Base-by-base conservation (phyloP, 2,113 vertebrate genomes). In the Illadopsis cleaveri region DNA sequence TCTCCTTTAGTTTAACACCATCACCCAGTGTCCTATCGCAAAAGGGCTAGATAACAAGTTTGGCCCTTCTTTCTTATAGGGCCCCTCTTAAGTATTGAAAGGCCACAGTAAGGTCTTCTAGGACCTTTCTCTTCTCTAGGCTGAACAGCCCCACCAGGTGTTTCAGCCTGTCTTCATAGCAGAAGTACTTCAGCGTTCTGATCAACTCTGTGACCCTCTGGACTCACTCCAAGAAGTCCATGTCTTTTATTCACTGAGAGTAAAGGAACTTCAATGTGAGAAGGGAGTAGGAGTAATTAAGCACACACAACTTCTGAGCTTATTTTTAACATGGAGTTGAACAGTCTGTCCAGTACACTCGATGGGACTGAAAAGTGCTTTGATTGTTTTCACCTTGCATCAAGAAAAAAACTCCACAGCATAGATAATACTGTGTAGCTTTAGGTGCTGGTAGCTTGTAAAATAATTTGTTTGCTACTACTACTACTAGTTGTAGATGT, bases 11-110 rank as follows among this genome's bases (percentile, higher is more conserved):
- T 51, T 82, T 19, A 76, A 76, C 68, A 47, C 9, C 30, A 23
- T n/a, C 47, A 54, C n/a, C 47, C 38, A 0, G 0, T 47, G 40
- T 76, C 40, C 21, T 69, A 1, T 40, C 0, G 0, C 70, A 54
- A 61, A 48, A 69, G 35, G 24, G 12, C 5, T 8, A 38, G 47
- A 21, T 69, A 35, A 35, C 35, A 54, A 15, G 40, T 82, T 82
- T 76, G n/a, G 21, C 30, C 17, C 17, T 19, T 69, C 20, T 47
- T 47, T 53, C 24, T 76, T 42, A 42, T 4, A 61, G 45, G 9
- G 8, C 28, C 12, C 4, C 15, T 65, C 13, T 40, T 40, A 54
- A 54, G 14, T 47, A 23, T 18, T 69, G 61, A 47, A 69, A 53
- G 38, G 6, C 28, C n/a, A n/a, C 20, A 53, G 7, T 25, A 66